Conservation (phyloP, 2,888 invertebrate genomes). For the Lasius platythorax region DNA sequence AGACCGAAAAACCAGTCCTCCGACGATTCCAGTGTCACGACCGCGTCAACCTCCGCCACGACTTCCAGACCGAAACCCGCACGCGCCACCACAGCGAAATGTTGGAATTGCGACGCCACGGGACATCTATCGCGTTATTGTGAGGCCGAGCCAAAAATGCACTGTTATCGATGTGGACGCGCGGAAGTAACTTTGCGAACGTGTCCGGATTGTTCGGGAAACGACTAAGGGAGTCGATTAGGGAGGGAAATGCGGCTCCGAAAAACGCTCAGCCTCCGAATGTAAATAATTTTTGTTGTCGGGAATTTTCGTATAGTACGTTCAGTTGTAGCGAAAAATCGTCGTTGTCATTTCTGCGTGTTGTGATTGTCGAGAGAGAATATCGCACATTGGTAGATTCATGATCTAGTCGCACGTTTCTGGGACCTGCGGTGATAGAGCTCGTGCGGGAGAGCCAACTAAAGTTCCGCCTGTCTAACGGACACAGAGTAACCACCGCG, state of each 20-base stretch:
- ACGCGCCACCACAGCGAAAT: background rate
- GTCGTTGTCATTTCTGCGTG: background rate
- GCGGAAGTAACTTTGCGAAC: background rate
- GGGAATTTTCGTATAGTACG: background rate
- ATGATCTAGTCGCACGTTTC: background rate
- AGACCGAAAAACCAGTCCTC: too few relatives aligned
- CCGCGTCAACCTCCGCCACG: too few relatives aligned
- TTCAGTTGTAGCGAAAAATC: background rate
- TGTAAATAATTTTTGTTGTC: background rate
- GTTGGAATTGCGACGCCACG: background rate
- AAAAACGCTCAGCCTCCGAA: background rate
- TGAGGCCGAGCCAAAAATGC: background rate
- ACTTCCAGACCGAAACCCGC: too few relatives aligned
- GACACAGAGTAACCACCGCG: too few relatives aligned
- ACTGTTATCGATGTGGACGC: background rate
- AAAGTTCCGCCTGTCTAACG: background rate
- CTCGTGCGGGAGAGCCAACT: background rate
- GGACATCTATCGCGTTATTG: background rate
- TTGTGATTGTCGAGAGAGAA: background rate
- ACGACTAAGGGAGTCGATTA: background rate
- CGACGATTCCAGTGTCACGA: too few relatives aligned
- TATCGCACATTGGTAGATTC: background rate
- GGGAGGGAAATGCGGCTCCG: background rate
- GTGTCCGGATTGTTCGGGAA: background rate
- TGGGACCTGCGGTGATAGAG: background rate